Evolutionary conservation across 2,888 invertebrate species (phyloP).

Genomic region (Parelbella ahira): DNA sequence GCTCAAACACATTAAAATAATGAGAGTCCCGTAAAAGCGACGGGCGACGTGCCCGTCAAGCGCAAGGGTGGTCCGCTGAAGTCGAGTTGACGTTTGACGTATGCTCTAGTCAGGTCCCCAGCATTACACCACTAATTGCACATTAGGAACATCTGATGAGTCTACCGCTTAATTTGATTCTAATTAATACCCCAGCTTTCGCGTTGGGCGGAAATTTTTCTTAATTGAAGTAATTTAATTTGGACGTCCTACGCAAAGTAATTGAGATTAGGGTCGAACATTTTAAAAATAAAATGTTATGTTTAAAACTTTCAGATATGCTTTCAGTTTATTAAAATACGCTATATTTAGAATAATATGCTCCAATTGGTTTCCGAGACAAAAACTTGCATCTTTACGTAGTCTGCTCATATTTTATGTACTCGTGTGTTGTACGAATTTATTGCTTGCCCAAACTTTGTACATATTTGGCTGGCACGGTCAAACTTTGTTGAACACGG

Average conservation of each 20-base stretch:
- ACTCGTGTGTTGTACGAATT: background rate
- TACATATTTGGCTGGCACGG: conserved; percentile 2
- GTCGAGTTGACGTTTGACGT: conserved; percentile 20
- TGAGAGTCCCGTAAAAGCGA: conserved; percentile 9
- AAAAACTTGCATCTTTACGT: too few species aligned
- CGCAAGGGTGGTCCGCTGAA: conserved; percentile 6
- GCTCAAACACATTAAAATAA: conserved; percentile 12
- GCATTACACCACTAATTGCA: conserved; percentile 20
- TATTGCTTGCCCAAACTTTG: conserved; percentile 2
- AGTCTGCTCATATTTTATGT: background rate
- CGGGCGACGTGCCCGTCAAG: conserved; percentile 11
- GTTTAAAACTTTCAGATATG: too few species aligned
- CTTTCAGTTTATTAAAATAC: too few species aligned
- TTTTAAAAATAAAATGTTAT: too few species aligned
- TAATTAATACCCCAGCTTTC: conserved; percentile 17
- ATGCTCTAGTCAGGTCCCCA: conserved; percentile 12
- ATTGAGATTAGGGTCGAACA: too few species aligned
- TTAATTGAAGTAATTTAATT: conserved; percentile 20
- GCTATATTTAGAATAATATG: too few species aligned
- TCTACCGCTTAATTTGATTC: conserved; percentile 18
- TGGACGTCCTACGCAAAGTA: too few species aligned
- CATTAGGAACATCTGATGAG: conserved; percentile 25
- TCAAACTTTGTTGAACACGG: conserved; percentile 5
- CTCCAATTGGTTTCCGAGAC: too few species aligned
- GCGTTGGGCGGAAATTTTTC: conserved; percentile 21